phyloP scores from a whole-genome alignment of 2,113 vertebrate genomes.

The Xiphophorus couchianus region DNA sequence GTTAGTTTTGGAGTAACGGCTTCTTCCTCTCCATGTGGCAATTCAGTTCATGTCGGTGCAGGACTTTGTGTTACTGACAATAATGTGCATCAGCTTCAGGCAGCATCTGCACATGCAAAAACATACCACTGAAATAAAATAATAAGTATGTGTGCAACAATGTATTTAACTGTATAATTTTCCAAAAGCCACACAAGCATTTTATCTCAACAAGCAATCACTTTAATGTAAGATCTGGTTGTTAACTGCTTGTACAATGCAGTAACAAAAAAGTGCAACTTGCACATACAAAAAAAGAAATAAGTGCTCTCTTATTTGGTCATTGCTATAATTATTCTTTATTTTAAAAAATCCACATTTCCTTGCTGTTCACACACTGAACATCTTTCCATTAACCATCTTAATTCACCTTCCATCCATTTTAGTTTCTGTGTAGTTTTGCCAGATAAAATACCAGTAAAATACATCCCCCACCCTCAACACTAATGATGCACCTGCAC shows the following conservation, averaged over 20 bases:
- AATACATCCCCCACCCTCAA: not conserved
- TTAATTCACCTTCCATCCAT: not conserved
- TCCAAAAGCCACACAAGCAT: not conserved
- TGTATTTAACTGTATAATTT: not conserved
- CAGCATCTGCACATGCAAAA: too few relatives aligned
- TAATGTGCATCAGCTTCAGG: too few relatives aligned
- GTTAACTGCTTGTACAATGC: not conserved
- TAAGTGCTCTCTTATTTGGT: too few relatives aligned
- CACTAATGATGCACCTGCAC: conserved; percentile 9
- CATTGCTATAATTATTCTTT: too few relatives aligned
- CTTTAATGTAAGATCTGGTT: conserved; percentile 4
- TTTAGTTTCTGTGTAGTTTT: not conserved
- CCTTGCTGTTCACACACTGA: not conserved
- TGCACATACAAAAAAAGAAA: not conserved
- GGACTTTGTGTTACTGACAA: too few relatives aligned
- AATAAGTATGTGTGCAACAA: not conserved
- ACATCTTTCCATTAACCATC: not conserved
- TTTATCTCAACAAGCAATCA: conserved; percentile 4
- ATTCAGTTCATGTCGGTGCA: too few relatives aligned
- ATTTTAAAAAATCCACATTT: not conserved
- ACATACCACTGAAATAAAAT: too few relatives aligned
- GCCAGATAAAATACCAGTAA: conserved; percentile 26
- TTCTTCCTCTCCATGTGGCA: too few relatives aligned
- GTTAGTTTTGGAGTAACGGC: too few relatives aligned
- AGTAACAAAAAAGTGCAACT: not conserved